Evolutionary conservation across 2,888 invertebrate species (phyloP), one percentile per base, ranked within the genome.

Genomic region (Drosophila parthenogenetica): DNA sequence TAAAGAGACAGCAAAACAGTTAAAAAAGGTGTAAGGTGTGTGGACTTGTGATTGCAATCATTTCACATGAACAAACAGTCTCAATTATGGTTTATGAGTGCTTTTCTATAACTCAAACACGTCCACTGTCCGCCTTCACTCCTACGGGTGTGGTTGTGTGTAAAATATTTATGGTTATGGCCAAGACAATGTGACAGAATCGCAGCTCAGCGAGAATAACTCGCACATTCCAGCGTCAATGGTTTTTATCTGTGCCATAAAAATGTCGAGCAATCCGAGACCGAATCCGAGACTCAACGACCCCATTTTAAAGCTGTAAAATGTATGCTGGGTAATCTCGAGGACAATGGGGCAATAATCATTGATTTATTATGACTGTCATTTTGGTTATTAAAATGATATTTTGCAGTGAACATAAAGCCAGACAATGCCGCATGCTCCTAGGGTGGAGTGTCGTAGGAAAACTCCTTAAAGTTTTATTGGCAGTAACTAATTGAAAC

Each of bases 341-440:
- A 40, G 78, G 75, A 89, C 89, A 90, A 90, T 89, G 76, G 51
- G 80, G 89, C 90, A 85, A 90, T 90, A 89, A 89, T 89, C 88
- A 89, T 90, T 91, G 91, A 91, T 91, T 91, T 91, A 91, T 91
- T 57, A 70, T 46, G 88, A 88, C 86, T 82, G 82, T 79, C 79
- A 74, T 71, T 90, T 77, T 69, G 82, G 80, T 89, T 91, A 91
- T 91, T 91, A 90, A 91, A 91, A 90, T 84, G 85, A 80, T 88
- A 88, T 89, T 87, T 78, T 63, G 16, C 2, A 19, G 13, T 3
- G 37, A n/a, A 35, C 35, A 35, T 35, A 35, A 35, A 45, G 43
- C 35, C 45, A 57, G 13, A 45, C 16, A 22, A 43, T 43, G 43
- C 16, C 17, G 17, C 5, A 25, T 42, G 3, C 19, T 19, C 3